Evolutionary conservation across 2,113 vertebrate species (phyloP), one percentile per base, ranked within the genome.

Genomic region (Myxocyprinus asiaticus): DNA sequence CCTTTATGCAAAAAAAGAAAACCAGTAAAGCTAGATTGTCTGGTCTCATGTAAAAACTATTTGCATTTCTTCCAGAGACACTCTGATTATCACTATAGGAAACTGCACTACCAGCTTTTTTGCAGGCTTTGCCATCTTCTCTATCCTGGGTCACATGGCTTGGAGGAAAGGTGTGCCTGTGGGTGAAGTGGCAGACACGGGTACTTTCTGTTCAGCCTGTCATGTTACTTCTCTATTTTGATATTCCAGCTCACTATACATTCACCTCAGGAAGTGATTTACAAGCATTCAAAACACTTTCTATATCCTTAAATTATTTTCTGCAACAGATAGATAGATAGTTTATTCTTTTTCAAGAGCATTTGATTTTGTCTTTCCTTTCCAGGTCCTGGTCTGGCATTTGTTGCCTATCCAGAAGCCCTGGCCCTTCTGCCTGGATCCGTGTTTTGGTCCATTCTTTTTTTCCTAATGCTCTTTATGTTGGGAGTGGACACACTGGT

Each of bases 351-450:
- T 58, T 58, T n/a, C 7, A 58, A 58, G 7, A 4, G 5, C 14
- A 7, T n/a, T 6, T 58, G n/a, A 58, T 17, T 72, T 22, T 83
- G 65, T 67, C 2, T 68, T 79, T 11, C 17, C 77, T 11, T 69
- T 1, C 58, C 69, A 95, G 94, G 94, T 89, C 94, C 93, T 9
- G 94, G 94, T 2, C 84, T 95, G 86, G 94, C 94, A 0, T 95
- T 95, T 65, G 94, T 94, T 53, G 94, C 93, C 63, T 95, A 95
- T 88, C 94, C 94, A 90, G 94, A 95, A 80, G 94, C 94, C 76
- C 91, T 95, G 51, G 93, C 94, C 77, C 89, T 94, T 53, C 89
- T 95, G 59, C 94, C 94, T 50, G 93, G 93, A 55, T 95, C 94
- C 0, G 88, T 89, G 14, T 93, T 95, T 84, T 95, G 94, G 94